Base-by-base conservation (phyloP, 2,797 vertebrate species). In the Falco naumanni region DNA sequence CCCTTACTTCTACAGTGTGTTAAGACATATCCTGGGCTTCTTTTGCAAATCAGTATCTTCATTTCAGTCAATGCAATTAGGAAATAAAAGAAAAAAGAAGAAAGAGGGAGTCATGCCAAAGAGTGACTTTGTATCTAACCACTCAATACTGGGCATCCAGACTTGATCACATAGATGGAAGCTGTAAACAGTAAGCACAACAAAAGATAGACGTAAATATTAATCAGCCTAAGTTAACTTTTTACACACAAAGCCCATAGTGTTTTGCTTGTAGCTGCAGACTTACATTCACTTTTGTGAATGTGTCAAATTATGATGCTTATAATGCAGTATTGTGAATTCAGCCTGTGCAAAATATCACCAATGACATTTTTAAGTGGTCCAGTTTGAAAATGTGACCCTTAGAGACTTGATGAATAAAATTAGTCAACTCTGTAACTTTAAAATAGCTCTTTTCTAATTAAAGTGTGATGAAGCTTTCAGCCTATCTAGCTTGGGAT, bases 391-490 rank as follows among this genome's bases (percentile, higher is more conserved):
- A 96, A 96, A 95, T 20, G 31, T 89, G 93, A 92, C 93, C 94
- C 95, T 96, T 48, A 77, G 92, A 95, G 95, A 89, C 89, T 71
- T 54, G 83, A 81, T 79, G 94, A 96, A 94, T 94, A 96, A 96
- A 97, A 96, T 95, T 95, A 97, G 94, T 85, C 93, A 95, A 96
- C 93, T 95, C 96, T 65, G 86, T 96, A 92, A 97, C 87, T 97
- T 96, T 93, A 97, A 97, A 97, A 97, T 94, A 97, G 93, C 92
- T 96, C 95, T 93, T 96, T 89, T 94, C 96, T 97, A 97, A 97
- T 97, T 96, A 97, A 97, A 97, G 90, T 91, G 95, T 93, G 94
- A 94, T 95, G 95, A 93, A 96, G 97, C 94, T 97, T 97, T 97
- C 85, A 93, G 94, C 93, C 94, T 96, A 95, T 97, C 95, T 96